Conservation (phyloP, 2,113 vertebrate species). For the Silurus meridionalis region DNA sequence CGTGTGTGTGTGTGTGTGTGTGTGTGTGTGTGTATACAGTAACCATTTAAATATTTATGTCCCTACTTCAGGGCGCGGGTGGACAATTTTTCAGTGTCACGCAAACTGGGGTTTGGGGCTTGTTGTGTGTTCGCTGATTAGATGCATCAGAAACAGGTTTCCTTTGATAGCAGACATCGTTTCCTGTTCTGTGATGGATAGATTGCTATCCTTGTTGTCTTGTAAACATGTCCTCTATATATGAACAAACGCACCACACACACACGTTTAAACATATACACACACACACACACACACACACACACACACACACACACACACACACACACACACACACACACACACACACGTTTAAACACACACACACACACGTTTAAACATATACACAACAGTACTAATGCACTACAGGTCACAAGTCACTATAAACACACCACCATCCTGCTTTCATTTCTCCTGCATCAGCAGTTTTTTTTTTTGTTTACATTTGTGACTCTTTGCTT, state of each 20-base stretch:
- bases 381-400: background rate
- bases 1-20: constrained; percentile 9
- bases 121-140: background rate
- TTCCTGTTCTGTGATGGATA: background rate
- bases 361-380: background rate
- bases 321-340: background rate
- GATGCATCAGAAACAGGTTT: background rate
- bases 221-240: background rate
- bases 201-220: background rate
- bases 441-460: background rate
- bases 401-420: background rate
- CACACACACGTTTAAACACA: background rate
- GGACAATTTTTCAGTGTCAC: background rate
- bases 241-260: background rate
- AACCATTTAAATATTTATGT: constrained; percentile 14
- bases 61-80: background rate
- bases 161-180: background rate
- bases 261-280: background rate
- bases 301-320: background rate
- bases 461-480: too few species aligned
- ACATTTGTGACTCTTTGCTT: background rate
- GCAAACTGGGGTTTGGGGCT: too few species aligned
- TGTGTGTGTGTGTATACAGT: background rate
- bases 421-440: background rate
- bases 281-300: background rate